Evolutionary conservation across 2,113 vertebrate species (phyloP).

Genomic region (Cryptotis parvus): DNA sequence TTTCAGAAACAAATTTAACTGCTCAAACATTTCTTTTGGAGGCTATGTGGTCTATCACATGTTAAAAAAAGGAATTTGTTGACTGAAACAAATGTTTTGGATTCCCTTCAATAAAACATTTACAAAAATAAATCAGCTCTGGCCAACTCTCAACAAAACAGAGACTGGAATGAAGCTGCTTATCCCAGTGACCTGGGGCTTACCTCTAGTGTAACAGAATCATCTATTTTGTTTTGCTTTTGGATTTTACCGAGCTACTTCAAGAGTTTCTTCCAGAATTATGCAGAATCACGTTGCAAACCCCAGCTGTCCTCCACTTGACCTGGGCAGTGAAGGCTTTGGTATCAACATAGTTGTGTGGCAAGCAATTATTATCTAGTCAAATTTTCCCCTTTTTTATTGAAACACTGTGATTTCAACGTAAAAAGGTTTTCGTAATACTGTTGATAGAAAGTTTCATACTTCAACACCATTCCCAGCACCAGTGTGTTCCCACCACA

Average conservation of each 20-base stretch:
- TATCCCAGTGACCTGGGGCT: neutral
- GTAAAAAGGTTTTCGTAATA: no score
- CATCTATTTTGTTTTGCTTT: neutral
- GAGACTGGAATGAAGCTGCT: neutral
- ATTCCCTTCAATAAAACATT: slow-evolving; percentile 11
- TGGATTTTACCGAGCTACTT: neutral
- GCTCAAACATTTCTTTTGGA: neutral
- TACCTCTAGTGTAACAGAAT: accelerated
- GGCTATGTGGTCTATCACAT: neutral
- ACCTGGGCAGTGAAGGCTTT: neutral
- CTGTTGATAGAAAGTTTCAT: no score
- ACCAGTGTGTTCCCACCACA: no score
- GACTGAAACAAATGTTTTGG: neutral
- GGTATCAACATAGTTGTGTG: neutral
- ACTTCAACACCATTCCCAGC: no score
- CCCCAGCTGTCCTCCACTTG: accelerated
- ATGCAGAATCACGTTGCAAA: neutral
- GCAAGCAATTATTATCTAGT: no score
- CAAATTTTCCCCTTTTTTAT: no score
- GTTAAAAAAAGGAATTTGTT: slow-evolving; percentile 39
- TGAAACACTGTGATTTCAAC: no score
- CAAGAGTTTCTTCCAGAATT: neutral
- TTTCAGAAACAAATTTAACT: neutral
- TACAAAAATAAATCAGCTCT: slow-evolving; percentile 5
- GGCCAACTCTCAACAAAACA: neutral